A percentile compares a stretch with the other conserved stretches of the same genome.
phyloP scores from a whole-genome alignment of 2,888 invertebrate species.

The Dolichopus griseipennis region DNA sequence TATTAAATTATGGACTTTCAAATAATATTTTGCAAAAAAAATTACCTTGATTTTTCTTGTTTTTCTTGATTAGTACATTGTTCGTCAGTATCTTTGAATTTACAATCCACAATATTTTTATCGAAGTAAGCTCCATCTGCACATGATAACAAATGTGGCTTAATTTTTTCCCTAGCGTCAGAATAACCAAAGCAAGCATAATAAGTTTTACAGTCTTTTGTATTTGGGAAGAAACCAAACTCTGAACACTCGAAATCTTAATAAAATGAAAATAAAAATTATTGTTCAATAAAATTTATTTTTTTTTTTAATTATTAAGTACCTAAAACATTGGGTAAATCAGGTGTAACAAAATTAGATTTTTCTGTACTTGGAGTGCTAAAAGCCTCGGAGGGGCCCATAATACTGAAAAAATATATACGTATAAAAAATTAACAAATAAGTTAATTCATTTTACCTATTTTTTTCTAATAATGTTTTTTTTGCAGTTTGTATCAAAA shows the following conservation, averaged over 20 bases:
- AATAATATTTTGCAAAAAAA: too few species aligned
- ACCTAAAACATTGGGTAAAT: too few species aligned
- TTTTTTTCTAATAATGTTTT: neutral
- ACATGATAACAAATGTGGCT: neutral
- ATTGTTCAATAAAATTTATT: too few species aligned
- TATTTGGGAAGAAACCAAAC: neutral
- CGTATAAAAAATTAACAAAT: neutral
- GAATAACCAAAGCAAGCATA: neutral
- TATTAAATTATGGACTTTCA: too few species aligned
- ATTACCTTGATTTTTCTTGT: too few species aligned
- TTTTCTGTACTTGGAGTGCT: too few species aligned
- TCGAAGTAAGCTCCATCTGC: neutral
- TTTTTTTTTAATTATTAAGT: too few species aligned
- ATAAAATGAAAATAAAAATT: neutral
- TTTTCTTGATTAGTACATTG: neutral
- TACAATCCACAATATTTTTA: neutral
- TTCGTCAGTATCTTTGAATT: neutral
- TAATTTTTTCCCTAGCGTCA: neutral
- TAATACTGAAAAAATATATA: too few species aligned
- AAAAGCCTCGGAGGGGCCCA: neutral
- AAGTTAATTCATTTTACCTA: neutral
- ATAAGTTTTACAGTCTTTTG: neutral
- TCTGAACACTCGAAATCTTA: neutral
- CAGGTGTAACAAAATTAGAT: too few species aligned
- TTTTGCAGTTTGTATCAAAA: neutral